These are phyloP conservation scores for Leuciscus idus DNA, from an alignment of 2,113 vertebrate species.

Conservation along the genomic window DNA sequence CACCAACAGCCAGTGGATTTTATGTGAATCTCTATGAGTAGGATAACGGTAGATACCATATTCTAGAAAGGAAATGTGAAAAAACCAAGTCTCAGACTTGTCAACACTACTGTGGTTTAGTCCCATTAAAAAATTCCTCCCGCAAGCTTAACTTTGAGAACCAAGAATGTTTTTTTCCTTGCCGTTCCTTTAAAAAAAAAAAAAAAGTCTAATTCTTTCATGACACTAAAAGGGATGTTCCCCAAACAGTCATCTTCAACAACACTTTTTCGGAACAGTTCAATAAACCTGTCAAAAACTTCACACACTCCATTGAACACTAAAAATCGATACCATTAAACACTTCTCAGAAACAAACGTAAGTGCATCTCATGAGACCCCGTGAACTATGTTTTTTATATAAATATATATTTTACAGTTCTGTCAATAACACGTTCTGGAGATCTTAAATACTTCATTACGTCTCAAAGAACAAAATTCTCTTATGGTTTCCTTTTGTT, in stretches of 20 bases:
- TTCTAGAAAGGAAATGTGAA: conserved; percentile 46
- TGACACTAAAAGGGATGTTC: conserved; percentile 70
- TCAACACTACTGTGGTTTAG: not conserved
- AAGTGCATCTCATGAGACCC: conserved; percentile 73
- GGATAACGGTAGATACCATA: not conserved
- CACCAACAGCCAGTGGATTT: not conserved
- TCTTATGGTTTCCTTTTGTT: conserved; percentile 50
- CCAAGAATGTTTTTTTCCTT: conserved; percentile 54
- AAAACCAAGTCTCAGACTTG: not conserved
- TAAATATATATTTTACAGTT: conserved; percentile 61
- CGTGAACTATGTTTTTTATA: conserved; percentile 65
- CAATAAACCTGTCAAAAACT: conserved; percentile 80
- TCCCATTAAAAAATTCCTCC: conserved; percentile 64
- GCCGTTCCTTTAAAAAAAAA: not conserved
- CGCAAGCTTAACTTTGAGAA: conserved; percentile 58
- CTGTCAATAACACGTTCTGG: conserved; percentile 77
- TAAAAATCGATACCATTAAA: conserved; percentile 82
- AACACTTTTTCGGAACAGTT: conserved; percentile 57
- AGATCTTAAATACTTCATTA: conserved; percentile 80
- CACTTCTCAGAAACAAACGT: conserved; percentile 72
- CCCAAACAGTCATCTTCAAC: conserved; percentile 60
- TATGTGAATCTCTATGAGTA: not conserved
- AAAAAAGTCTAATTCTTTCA: not conserved
- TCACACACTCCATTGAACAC: conserved; percentile 74
- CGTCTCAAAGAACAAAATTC: conserved; percentile 66